Evolutionary conservation across 2,113 vertebrate species (phyloP).

Genomic region (Stegostoma tigrinum): DNA sequence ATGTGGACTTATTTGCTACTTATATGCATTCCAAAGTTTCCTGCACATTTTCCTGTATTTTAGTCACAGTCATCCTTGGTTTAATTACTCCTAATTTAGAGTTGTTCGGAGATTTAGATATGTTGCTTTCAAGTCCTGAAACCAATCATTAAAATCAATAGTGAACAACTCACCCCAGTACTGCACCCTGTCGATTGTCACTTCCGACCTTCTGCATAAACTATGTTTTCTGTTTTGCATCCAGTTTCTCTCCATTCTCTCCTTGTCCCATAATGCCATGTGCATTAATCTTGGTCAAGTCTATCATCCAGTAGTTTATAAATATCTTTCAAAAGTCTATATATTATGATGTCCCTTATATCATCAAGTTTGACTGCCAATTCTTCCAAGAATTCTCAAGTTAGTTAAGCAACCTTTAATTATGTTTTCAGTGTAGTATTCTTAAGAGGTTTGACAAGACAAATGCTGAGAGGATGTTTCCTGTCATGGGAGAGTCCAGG

Average conservation of each 20-base stretch:
- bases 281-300: background rate
- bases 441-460: no score
- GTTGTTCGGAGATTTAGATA: background rate
- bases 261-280: background rate
- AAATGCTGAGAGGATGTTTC: no score
- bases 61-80: background rate
- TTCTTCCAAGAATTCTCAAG: background rate
- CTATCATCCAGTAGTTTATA: background rate
- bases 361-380: background rate
- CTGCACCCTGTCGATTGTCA: background rate
- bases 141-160: background rate
- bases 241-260: background rate
- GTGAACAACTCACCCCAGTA: background rate
- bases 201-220: background rate
- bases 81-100: background rate
- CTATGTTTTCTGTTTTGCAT: background rate
- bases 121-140: background rate
- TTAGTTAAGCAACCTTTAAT: background rate
- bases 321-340: background rate
- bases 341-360: background rate
- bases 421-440: no score
- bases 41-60: background rate
- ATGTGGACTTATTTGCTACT: background rate
- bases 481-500: no score
- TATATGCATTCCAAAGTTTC: background rate